Conservation (phyloP, 2,797 vertebrate genomes). For the Chelmon rostratus region DNA sequence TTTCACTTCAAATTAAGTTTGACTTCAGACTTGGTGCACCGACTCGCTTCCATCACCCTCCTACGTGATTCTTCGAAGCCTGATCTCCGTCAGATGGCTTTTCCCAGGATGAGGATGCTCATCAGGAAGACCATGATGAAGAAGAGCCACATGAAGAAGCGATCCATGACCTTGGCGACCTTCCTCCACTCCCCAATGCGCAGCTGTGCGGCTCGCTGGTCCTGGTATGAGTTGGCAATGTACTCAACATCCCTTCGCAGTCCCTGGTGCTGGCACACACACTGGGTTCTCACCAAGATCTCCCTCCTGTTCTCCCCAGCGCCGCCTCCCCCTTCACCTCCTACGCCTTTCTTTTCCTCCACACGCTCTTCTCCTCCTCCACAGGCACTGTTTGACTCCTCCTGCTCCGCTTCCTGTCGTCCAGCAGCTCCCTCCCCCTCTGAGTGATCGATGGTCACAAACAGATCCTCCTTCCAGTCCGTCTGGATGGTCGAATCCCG, state of each 20-base stretch:
- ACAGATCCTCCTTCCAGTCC: conserved; percentile 67
- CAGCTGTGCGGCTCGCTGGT: conserved; percentile 85
- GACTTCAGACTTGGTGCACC: background rate
- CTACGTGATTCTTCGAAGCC: background rate
- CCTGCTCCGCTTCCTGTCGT: background rate
- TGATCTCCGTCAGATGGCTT: conserved; percentile 82
- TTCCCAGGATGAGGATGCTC: conserved; percentile 90
- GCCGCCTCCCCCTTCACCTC: conserved; percentile 6
- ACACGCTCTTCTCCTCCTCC: background rate
- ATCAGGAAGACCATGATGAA: conserved; percentile 93
- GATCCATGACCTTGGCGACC: conserved; percentile 93
- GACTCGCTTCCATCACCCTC: background rate
- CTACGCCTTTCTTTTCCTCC: conserved; percentile 35
- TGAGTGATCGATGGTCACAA: conserved; percentile 46
- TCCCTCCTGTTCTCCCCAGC: conserved; percentile 32
- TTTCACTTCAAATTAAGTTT: background rate
- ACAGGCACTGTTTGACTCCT: background rate
- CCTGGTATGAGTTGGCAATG: conserved; percentile 88
- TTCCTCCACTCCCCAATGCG: conserved; percentile 90
- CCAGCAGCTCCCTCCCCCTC: conserved; percentile 52
- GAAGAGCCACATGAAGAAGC: conserved; percentile 95
- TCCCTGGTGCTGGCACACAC: conserved; percentile 84
- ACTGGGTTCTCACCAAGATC: conserved; percentile 62
- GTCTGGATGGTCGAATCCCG: conserved; percentile 30
- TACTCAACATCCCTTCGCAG: conserved; percentile 85